Base-by-base conservation (phyloP, 2,797 vertebrate genomes). In the Ctenopoma multispine region DNA sequence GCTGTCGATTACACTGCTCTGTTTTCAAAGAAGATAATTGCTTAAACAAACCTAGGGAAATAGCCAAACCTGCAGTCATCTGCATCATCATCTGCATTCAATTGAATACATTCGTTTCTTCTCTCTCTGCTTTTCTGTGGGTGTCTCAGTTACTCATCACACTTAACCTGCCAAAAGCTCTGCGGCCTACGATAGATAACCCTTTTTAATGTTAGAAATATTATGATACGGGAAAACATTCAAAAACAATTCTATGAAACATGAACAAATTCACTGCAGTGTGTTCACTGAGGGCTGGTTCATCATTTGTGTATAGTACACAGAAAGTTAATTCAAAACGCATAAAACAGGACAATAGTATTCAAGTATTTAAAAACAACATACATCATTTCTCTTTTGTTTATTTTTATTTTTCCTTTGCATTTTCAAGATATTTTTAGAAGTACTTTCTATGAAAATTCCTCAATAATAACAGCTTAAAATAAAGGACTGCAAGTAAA, bases 11-110 rank as follows among this genome's bases (percentile, higher is more conserved):
- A 86, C 79, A 82, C 89, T 87, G 83, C 82, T 91, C 89, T 91
- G 90, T 90, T 92, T 90, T 91, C 74, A 87, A 72, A 89, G 79
- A 59, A 38, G 69, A 50, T 43, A 65, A 74, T 82, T 81, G 86
- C 80, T 69, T 89, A 92, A 89, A 59, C 92, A 93, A 93, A 93
- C 80, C 1, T 84, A 93, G 65, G 91, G 63, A 93, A 92, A 93
- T 92, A 18, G 8, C 13, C 58, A 71, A 78, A 80, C 77, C 84
- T 81, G 58, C 44, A 46, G 72, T 69, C 58, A 55, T 59, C 61
- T 1, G 21, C 66, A 60, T 72, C 21, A 53, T 43, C 54, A 5
- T 36, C 10, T 0, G 53, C 17, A 11, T 49, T 60, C 40, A 63
- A 55, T 63, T 20, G 54, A 12, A 65, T 49, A 8, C 7, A 6